A percentile compares a stretch with the other conserved stretches of the same genome.
phyloP scores from a whole-genome alignment of 2,888 invertebrate species.

The Watsonalla cultraria region DNA sequence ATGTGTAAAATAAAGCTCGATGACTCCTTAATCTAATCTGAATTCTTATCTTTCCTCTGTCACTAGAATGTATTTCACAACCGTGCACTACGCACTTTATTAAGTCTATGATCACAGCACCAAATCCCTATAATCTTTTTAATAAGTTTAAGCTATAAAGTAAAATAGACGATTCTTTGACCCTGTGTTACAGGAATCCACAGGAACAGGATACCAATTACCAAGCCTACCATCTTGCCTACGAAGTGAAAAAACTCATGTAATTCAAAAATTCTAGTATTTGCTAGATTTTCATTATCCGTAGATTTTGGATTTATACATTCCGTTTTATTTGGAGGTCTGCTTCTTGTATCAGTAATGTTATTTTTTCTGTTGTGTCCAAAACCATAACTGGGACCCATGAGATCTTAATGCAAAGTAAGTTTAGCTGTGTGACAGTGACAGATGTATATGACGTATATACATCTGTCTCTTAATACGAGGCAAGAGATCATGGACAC shows the following conservation, averaged over 20 bases:
- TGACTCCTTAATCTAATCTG: not conserved
- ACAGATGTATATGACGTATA: no score
- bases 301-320: slow-evolving; percentile 47
- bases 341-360: not conserved
- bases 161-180: slow-evolving; percentile 75
- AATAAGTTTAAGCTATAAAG: slow-evolving; percentile 24
- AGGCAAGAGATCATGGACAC: no score
- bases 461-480: no score
- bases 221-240: slow-evolving; percentile 99
- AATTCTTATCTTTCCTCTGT: not conserved
- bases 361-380: not conserved
- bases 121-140: not conserved
- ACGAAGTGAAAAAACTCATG: slow-evolving; percentile 99
- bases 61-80: not conserved
- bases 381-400: no score
- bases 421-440: no score
- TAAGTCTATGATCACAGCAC: not conserved
- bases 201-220: slow-evolving; percentile 94
- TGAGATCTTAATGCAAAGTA: no score
- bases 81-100: slow-evolving; percentile 6
- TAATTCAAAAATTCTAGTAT: slow-evolving; percentile 81
- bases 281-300: slow-evolving; percentile 60
- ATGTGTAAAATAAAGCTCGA: not conserved
- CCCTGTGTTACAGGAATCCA: slow-evolving; percentile 91
- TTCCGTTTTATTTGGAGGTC: slow-evolving; percentile 29